phyloP scores from a whole-genome alignment of 2,113 vertebrate species.

The Etia nguti region DNA sequence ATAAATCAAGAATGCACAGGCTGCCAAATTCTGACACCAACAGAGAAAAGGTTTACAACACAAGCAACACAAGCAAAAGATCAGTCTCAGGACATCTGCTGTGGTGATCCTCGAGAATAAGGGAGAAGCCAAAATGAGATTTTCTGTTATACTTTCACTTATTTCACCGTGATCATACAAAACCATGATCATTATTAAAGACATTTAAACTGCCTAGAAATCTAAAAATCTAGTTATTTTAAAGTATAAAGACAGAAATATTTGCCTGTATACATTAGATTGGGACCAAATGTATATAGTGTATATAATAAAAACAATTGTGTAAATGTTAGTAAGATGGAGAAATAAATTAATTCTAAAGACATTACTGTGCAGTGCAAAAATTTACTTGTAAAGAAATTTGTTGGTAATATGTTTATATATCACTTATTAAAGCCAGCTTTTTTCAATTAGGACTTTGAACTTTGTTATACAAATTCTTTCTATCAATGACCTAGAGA shows the following conservation, averaged over 20 bases:
- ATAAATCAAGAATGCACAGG: not conserved
- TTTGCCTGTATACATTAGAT: not conserved
- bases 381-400: not conserved
- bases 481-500: not conserved
- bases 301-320: not conserved
- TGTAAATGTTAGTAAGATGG: not conserved
- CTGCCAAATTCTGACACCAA: not conserved
- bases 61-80: not conserved
- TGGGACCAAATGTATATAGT: not conserved
- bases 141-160: not conserved
- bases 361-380: not conserved
- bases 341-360: not conserved
- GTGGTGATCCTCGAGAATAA: not conserved
- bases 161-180: not conserved
- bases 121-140: not conserved
- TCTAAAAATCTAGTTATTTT: not conserved
- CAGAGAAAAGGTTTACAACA: not conserved
- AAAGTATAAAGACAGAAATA: not conserved
- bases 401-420: not conserved
- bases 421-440: accelerated
- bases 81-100: not conserved
- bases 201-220: not conserved
- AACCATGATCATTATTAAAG: accelerated
- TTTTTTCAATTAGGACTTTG: not conserved
- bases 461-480: accelerated